Evolutionary conservation across 2,797 vertebrate genomes (phyloP).

Genomic region (Bothrops alternatus): DNA sequence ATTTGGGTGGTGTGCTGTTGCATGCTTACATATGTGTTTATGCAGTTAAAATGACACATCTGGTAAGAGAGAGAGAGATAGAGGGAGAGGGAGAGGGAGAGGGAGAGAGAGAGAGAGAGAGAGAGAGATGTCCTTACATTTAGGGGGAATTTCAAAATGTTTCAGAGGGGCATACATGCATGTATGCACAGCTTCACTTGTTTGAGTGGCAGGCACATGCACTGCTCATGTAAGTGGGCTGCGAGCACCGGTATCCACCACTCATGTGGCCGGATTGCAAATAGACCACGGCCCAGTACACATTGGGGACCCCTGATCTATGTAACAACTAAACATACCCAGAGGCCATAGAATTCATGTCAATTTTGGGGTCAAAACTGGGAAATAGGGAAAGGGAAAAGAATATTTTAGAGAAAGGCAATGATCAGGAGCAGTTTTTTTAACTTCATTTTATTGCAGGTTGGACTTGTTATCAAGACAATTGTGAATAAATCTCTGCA

Average conservation of each 20-base stretch:
- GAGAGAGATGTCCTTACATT: not conserved
- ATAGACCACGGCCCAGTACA: too few species aligned
- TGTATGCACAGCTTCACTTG: too few species aligned
- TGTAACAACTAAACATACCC: not conserved
- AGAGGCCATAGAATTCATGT: not conserved
- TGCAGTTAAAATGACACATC: too few species aligned
- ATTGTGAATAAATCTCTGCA: not conserved
- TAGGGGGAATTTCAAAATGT: not conserved
- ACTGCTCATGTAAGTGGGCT: too few species aligned
- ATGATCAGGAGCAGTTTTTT: not conserved
- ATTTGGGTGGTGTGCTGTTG: not conserved
- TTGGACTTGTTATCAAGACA: not conserved
- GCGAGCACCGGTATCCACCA: too few species aligned
- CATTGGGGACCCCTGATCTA: too few species aligned
- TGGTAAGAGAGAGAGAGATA: too few species aligned
- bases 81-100: not conserved
- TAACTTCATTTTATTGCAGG: not conserved
- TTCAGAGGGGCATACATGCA: not conserved
- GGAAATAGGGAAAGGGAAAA: not conserved
- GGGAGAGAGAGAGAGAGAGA: not conserved
- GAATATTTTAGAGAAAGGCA: not conserved
- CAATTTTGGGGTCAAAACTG: not conserved
- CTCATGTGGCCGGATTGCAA: too few species aligned
- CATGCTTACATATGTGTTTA: not conserved
- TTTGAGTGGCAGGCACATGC: too few species aligned